Base-by-base conservation (phyloP, 2,797 vertebrate species). In the Xerus rutilus region DNA sequence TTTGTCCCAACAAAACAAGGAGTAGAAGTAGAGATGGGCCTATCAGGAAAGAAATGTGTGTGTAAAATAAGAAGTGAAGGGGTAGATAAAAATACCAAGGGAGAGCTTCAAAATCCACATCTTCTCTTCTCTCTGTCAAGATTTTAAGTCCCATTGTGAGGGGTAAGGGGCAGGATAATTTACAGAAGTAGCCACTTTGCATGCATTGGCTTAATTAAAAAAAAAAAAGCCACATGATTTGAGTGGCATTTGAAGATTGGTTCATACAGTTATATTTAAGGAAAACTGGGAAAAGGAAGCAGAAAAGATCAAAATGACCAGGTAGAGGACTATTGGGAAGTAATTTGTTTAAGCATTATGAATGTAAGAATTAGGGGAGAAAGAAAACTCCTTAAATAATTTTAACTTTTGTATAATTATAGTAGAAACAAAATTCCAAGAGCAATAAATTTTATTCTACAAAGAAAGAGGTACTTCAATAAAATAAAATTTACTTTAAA, bases 401-500 rank as follows among this genome's bases (percentile, higher is more conserved):
- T 79, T 79, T 30, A 73, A 9, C 3, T 89, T 91, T 82, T 79
- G 35, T 54, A 32, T 74, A 57, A 65, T 62, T 73, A 67, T 15
- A 45, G 23, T 23, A 69, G 15, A 82, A 95, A n/a, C 17, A 82
- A 72, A 89, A 78, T 57, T 57, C 5, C n/a, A 28, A 65, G 35
- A 93, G 43, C 35, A 73, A 89, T 73, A 54, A 49, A 25, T 17
- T 84, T 11, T 62, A 39, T 65, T 25, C 49, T 65, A n/a, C 35
- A 81, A 47, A 89, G 82, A 52, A 59, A 35, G 39, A 79, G 3
- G 6, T 30, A 30, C 57, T 43, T 73, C 69, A 92, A 39, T 70
- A 47, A 76, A 52, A 62, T 49, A 14, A 84, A 93, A 73, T 89
- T 76, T 39, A 65, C 73, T 62, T 76, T 3, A 87, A 94, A 95